Conservation (phyloP, 2,888 invertebrate species). For the Ariolimax columbianus region DNA sequence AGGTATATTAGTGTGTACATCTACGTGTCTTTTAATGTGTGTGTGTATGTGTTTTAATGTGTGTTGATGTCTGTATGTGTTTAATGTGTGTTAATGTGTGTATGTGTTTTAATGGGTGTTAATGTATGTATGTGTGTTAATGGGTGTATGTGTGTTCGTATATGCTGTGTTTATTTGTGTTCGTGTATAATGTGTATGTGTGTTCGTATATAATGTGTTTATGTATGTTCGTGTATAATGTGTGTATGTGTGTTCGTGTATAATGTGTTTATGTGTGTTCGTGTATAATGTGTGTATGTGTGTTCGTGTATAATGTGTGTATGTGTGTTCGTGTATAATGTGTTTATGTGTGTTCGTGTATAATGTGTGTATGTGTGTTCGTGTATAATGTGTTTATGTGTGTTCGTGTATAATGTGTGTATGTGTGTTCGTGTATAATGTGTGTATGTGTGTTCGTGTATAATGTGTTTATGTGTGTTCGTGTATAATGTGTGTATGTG, state of each 20-base stretch:
- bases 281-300: background rate
- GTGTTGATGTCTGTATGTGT: conserved; percentile 4
- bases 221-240: no score
- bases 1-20: no score
- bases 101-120: background rate
- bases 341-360: background rate
- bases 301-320: no score
- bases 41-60: background rate
- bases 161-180: background rate
- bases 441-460: background rate
- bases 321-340: no score
- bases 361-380: background rate
- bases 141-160: background rate
- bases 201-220: background rate
- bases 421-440: background rate
- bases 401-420: no score
- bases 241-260: no score
- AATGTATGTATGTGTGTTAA: conserved; percentile 6
- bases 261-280: background rate
- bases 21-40: no score
- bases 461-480: no score
- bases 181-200: background rate
- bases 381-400: no score
- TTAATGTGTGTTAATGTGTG: background rate
- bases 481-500: no score